Conservation (phyloP, 2,888 invertebrate species). For the Pecten maximus region DNA sequence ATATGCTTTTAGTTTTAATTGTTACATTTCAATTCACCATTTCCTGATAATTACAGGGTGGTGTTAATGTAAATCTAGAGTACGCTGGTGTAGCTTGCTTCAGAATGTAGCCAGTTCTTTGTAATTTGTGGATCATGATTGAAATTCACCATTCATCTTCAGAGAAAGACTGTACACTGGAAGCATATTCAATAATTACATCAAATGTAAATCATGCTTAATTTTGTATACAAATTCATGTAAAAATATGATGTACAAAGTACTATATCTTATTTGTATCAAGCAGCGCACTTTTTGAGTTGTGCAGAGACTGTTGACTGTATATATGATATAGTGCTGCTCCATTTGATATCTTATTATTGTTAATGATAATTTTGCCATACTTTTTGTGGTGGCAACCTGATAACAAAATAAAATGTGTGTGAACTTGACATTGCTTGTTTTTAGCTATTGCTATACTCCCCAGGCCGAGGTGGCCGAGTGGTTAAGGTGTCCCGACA, state of each 20-base stretch:
- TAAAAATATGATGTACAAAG: neutral
- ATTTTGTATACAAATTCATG: neutral
- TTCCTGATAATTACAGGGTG: neutral
- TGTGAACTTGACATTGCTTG: neutral
- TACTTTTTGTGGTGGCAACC: neutral
- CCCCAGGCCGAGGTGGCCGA: too few relatives aligned
- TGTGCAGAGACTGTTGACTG: neutral
- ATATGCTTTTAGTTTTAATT: neutral
- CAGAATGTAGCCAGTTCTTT: neutral
- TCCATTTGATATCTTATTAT: neutral
- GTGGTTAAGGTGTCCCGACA: too few relatives aligned
- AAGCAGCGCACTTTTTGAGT: neutral
- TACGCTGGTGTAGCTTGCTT: neutral
- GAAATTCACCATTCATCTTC: neutral
- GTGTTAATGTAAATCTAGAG: neutral
- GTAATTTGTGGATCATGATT: neutral
- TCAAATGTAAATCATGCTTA: neutral
- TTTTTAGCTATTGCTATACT: too few relatives aligned
- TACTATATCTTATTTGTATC: neutral
- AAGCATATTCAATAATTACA: neutral
- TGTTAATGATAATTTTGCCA: conserved; percentile 8
- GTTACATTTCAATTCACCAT: neutral
- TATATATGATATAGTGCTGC: neutral
- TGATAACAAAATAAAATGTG: neutral
- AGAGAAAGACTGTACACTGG: neutral